Percentiles rank a stretch among this genome's conserved stretches.
These are phyloP conservation scores for Oedothorax gibbosus DNA, from an alignment of 1,140 invertebrate species.

Conservation along the genomic window DNA sequence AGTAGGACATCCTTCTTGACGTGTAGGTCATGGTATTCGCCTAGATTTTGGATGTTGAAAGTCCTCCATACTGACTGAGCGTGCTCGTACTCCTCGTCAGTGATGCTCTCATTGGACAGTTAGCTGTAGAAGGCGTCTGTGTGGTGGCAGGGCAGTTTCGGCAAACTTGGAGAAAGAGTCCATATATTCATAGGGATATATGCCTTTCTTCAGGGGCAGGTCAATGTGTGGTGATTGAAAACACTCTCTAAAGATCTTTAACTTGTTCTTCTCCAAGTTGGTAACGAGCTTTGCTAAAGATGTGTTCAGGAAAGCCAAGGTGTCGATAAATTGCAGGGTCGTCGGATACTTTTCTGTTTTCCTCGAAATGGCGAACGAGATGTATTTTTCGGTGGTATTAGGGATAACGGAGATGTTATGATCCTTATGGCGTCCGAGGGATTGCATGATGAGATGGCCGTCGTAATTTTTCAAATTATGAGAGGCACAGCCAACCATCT, in stretches of 20 bases:
- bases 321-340: conserved; percentile 14
- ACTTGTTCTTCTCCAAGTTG: not conserved
- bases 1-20: conserved; percentile 59
- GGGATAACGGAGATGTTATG: not conserved
- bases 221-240: not conserved
- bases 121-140: not conserved
- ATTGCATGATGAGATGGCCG: conserved; percentile 2
- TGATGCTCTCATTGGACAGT: not conserved
- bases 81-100: conserved; percentile 21
- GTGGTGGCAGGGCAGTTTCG: conserved; percentile 6
- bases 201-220: conserved; percentile 5
- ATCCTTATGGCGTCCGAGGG: not conserved
- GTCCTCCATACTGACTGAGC: conserved; percentile 62
- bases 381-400: conserved; percentile 21
- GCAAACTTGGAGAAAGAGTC: conserved; percentile 4
- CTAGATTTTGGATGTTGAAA: conserved; percentile 62
- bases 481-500: not conserved
- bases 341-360: not conserved
- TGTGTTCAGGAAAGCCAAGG: not conserved
- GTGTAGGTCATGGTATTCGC: conserved; percentile 57
- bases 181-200: conserved; percentile 30
- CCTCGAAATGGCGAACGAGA: not conserved
- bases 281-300: conserved; percentile 13
- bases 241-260: not conserved
- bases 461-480: conserved; percentile 36